Evolutionary conservation across 2,797 vertebrate species (phyloP), one percentile per base, ranked within the genome.

Genomic region (Pipistrellus nathusii): DNA sequence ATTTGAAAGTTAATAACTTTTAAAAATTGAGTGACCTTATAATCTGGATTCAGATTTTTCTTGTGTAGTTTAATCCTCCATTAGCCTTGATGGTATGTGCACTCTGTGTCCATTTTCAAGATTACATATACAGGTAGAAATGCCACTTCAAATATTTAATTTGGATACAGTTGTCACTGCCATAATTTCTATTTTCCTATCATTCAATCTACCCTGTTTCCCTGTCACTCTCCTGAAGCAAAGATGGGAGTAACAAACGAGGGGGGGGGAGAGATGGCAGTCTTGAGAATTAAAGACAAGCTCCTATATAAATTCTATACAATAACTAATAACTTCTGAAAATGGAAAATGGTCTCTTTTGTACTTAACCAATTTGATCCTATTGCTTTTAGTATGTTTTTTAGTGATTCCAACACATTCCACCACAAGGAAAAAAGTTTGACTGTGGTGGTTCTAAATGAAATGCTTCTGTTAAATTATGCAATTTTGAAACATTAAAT

Each of bases 401-500:
- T 81, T 73, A 77, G 53, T 38, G 35, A 55, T 62, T 84, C 32
- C 38, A 89, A 75, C n/a, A 81, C 32, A 89, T 89, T 75, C 41
- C 41, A 80, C 12, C 51, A 48, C 2, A 11, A 94, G 41, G 35
- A 73, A 59, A 83, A n/a, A 72, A 11, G 62, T 66, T 68, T 77
- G 23, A 76, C 32, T 35, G 85, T 32, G 5, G 30, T 83, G 17
- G 5, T 66, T 85, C 85, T 93, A 95, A 91, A 80, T 93, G 66
- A 94, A 94, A 72, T 91, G 59, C 4, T 30, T 93, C 53, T 87
- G 72, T 89, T 38, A 96, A 90, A 86, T 15, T 68, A 80, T 86
- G 5, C 10, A 73, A 93, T 62, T 82, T 80, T 83, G 15, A 86
- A 88, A 93, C 27, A 55, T 27, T 80, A 84, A 93, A 71, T 91